Base-by-base conservation (phyloP, 92 coral and sea anemone genomes). In the Virgularia gustaviana region DNA sequence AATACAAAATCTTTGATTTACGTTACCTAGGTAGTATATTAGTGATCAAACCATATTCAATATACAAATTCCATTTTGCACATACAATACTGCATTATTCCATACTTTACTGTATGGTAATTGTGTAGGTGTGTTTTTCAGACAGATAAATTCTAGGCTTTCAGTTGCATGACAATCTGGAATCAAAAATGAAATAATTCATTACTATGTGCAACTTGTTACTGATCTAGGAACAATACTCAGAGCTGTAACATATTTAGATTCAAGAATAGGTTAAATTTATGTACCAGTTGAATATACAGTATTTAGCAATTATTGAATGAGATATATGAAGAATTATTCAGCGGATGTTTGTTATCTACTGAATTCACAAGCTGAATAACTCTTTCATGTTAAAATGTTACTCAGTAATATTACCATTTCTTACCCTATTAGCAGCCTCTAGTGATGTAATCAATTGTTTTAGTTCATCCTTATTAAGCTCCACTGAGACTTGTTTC, bases 351-450 rank as follows among this genome's bases (percentile, higher is more conserved):
- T 13, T 25, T 47, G 55, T 13, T 47, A 47, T 2, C 2, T 47
- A 47, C 55, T 3, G 16, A 19, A 16, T 2, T 10, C 23, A 2
- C 2, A 16, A 3, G 3, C 23, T 25, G 16, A 16, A 47, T 2
- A 3, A n/a, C n/a, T n/a, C n/a, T n/a, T n/a, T n/a, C n/a, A n/a
- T n/a, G n/a, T n/a, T n/a, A n/a, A 47, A 3, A 47, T 47, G 55
- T 10, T 16, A 19, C 34, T 25, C 7, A 27, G 11, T 7, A 55
- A 33, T 15, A 60, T 19, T 19, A 18, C 34, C 15, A 57, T 51
- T 31, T 24, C 70, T 15, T 71, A 92, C 98, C 89, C 87, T 92
- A 63, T 92, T 92, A 34, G 96, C 98, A 73, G 96, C 88, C 56
- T 92, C 98, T 77, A 92, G 76, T 5, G 96, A 86, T 36, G 98